Conservation (phyloP, 2,888 invertebrate genomes). For the Ennomos fuscantarius region DNA sequence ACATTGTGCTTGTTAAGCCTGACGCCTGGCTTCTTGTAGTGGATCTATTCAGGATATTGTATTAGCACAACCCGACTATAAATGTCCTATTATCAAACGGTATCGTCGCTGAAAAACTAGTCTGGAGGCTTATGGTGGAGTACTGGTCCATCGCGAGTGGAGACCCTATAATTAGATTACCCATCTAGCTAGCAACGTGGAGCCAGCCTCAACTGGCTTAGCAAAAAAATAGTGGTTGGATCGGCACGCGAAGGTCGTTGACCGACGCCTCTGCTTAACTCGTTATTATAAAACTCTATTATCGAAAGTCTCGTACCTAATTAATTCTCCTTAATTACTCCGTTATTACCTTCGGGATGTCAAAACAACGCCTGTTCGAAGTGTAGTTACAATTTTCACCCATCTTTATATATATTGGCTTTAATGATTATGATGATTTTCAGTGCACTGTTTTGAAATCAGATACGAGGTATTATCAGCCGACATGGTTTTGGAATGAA, state of each 20-base stretch:
- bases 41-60: conserved; percentile 32
- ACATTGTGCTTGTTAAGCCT: conserved; percentile 21
- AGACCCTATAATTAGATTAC: conserved; percentile 77
- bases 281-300: conserved; percentile 64
- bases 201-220: conserved; percentile 67
- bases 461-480: not conserved
- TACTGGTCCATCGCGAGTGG: conserved; percentile 58
- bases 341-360: conserved; percentile 33
- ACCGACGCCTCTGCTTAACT: conserved; percentile 65
- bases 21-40: conserved; percentile 23
- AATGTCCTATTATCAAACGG: conserved; percentile 41
- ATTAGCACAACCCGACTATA: conserved; percentile 34
- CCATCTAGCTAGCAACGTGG: conserved; percentile 66
- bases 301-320: conserved; percentile 64
- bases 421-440: not conserved
- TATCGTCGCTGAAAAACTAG: conserved; percentile 55
- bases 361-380: conserved; percentile 37
- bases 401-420: conserved; percentile 31
- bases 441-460: not conserved
- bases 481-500: not conserved
- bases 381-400: not conserved
- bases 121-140: conserved; percentile 56
- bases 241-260: conserved; percentile 69
- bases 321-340: conserved; percentile 44
- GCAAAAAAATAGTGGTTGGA: conserved; percentile 71